phyloP scores from a whole-genome alignment of 2,797 vertebrate genomes.

The Hoplostethus mediterraneus region DNA sequence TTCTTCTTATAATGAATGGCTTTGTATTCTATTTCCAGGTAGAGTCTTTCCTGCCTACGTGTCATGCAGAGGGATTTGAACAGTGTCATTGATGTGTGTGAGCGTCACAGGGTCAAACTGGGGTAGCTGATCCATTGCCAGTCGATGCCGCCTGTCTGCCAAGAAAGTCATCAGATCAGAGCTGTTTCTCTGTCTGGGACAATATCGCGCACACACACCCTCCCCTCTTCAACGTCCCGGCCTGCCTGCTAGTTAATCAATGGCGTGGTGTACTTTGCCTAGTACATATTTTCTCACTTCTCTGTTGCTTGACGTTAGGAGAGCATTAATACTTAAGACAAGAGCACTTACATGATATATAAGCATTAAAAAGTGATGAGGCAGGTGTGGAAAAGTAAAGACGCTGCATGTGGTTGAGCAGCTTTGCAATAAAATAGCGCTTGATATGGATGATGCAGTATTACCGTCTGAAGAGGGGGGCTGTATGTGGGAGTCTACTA shows the following conservation, averaged over 20 bases:
- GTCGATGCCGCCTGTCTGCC: conserved; percentile 73
- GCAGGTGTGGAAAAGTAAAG: conserved; percentile 26
- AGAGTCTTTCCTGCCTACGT: conserved; percentile 42
- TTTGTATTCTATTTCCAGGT: conserved; percentile 57
- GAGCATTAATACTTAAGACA: conserved; percentile 59
- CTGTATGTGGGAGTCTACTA: conserved; percentile 53
- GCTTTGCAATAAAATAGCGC: conserved; percentile 56
- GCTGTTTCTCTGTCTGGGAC: conserved; percentile 53
- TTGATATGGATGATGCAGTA: conserved; percentile 37
- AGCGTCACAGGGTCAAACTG: conserved; percentile 61
- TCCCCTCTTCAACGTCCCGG: not conserved
- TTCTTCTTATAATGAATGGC: conserved; percentile 41
- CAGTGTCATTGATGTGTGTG: conserved; percentile 57
- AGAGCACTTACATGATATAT: conserved; percentile 60
- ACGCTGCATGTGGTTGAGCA: conserved; percentile 31
- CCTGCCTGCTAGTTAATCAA: conserved; percentile 53
- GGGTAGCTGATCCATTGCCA: conserved; percentile 72
- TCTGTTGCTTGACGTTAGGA: conserved; percentile 24
- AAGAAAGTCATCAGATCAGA: conserved; percentile 74
- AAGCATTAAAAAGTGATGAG: conserved; percentile 61
- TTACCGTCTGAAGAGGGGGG: conserved; percentile 46
- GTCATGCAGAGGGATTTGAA: conserved; percentile 54
- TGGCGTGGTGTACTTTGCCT: conserved; percentile 35
- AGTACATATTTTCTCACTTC: conserved; percentile 51
- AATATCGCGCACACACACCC: conserved; percentile 27